phyloP scores from a whole-genome alignment of 2,888 invertebrate genomes.

The Tortricodes alternella region DNA sequence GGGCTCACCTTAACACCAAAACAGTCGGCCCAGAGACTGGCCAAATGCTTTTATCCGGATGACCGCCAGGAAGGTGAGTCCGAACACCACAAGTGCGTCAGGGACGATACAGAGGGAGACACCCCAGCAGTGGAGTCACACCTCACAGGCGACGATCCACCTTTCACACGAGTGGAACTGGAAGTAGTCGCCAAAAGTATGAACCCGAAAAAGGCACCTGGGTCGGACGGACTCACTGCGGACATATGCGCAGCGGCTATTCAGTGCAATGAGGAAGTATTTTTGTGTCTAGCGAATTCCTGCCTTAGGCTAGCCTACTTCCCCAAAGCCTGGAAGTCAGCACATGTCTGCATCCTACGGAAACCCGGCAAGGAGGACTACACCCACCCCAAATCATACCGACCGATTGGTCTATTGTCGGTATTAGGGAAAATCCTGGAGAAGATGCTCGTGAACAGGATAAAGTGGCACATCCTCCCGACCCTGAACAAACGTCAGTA shows the following conservation, averaged over 20 bases:
- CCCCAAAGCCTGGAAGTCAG: background rate
- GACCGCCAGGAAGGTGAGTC: too few species aligned
- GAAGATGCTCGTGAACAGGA: constrained; percentile 21
- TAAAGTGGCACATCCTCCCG: constrained; percentile 13
- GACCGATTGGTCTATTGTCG: constrained; percentile 28
- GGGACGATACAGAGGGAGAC: too few species aligned
- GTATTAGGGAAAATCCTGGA: constrained; percentile 28
- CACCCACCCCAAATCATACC: background rate
- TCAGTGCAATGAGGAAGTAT: background rate
- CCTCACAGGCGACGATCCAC: too few species aligned
- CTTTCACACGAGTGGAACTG: too few species aligned
- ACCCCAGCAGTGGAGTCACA: too few species aligned
- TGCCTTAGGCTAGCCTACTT: background rate
- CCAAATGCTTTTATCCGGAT: too few species aligned
- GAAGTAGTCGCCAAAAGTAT: too few species aligned
- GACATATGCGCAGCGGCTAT: background rate
- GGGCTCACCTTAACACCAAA: too few species aligned
- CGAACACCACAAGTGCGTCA: too few species aligned
- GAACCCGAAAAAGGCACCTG: too few species aligned
- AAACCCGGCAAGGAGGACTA: background rate
- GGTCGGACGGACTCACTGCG: too few species aligned
- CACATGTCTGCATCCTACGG: background rate
- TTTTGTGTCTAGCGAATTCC: background rate
- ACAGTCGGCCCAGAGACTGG: too few species aligned
- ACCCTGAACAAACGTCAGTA: constrained; percentile 22